phyloP scores from a whole-genome alignment of 2,888 invertebrate genomes.

The Eupithecia subfuscata region DNA sequence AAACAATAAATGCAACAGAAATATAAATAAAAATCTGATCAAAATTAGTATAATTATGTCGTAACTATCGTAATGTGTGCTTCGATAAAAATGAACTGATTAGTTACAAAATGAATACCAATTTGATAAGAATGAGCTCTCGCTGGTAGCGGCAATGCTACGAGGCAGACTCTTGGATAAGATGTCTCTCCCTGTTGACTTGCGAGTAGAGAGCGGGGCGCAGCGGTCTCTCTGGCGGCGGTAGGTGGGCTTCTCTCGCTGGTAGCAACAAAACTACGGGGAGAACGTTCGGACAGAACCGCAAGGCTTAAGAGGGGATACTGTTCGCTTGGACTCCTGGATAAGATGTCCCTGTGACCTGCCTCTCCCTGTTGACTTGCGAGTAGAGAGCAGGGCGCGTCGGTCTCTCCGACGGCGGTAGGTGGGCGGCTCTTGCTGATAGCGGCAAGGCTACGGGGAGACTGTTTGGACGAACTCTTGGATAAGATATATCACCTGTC shows the following conservation, averaged over 20 bases:
- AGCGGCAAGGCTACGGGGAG: conserved; percentile 89
- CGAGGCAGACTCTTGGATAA: no score
- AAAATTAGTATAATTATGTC: neutral
- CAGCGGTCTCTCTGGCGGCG: conserved; percentile 85
- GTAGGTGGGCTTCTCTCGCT: conserved; percentile 86
- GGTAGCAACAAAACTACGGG: neutral
- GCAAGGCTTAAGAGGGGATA: conserved; percentile 88
- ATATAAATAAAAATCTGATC: neutral
- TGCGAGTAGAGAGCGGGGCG: conserved; percentile 88
- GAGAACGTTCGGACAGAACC: neutral
- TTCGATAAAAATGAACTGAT: neutral
- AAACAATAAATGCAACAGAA: neutral
- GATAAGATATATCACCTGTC: conserved; percentile 53
- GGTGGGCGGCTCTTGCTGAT: conserved; percentile 89
- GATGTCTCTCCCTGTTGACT: conserved; percentile 72
- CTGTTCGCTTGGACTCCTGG: conserved; percentile 88
- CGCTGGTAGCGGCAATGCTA: no score
- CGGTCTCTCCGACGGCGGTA: conserved; percentile 85
- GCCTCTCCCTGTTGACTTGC: conserved; percentile 80
- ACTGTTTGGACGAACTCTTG: conserved; percentile 89
- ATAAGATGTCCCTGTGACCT: conserved; percentile 72
- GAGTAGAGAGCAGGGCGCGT: conserved; percentile 88
- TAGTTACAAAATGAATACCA: neutral
- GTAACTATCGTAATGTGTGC: neutral
- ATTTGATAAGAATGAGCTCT: neutral